A percentile compares a stretch with the other conserved stretches of the same genome.
Conservation (phyloP, 2,797 vertebrate species). For the Crypturellus tataupa region DNA sequence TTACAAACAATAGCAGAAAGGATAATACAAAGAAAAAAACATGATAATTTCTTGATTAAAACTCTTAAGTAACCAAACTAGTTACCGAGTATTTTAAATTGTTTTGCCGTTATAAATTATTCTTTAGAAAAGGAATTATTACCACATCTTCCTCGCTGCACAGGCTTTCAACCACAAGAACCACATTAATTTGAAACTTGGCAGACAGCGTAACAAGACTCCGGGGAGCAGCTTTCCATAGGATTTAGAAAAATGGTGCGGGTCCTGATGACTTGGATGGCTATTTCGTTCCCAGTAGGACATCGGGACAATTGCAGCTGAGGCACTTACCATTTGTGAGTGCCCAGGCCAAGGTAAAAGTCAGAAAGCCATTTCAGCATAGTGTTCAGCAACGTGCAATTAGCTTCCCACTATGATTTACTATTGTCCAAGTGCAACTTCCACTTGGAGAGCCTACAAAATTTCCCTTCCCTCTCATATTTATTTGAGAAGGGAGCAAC, state of each 20-base stretch:
- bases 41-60: constrained; percentile 64
- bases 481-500: neutral
- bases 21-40: neutral
- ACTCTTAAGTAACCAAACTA: constrained; percentile 56
- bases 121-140: constrained; percentile 56
- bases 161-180: constrained; percentile 65
- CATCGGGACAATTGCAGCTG: neutral
- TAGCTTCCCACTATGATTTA: neutral
- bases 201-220: constrained; percentile 39
- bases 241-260: constrained; percentile 29
- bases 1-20: constrained; percentile 17
- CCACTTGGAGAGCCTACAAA: neutral
- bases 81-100: constrained; percentile 58
- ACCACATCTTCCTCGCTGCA: constrained; percentile 58
- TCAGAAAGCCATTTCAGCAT: neutral
- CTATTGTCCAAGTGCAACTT: neutral
- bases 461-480: neutral
- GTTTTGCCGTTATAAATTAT: constrained; percentile 55
- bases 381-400: fast-evolving
- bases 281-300: neutral
- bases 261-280: neutral
- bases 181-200: constrained; percentile 67
- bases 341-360: neutral
- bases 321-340: neutral
- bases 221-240: constrained; percentile 17